Percentiles rank a stretch among this genome's conserved stretches.
Evolutionary conservation across 2,113 vertebrate species (phyloP).

Genomic region (Gymnorhina tibicen): DNA sequence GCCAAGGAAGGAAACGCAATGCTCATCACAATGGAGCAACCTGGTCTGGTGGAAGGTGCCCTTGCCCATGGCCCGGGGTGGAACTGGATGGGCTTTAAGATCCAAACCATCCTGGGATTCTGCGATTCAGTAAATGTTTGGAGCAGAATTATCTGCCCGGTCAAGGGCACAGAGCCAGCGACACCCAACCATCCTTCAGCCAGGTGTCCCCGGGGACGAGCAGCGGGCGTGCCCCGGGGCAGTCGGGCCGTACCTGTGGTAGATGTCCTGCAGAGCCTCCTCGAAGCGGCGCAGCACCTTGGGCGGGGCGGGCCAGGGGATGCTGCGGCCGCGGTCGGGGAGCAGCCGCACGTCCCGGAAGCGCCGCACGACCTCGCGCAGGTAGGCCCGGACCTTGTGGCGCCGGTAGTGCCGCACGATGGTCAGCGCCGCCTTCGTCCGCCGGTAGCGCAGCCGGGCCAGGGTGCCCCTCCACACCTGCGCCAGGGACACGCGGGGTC

Average conservation of each 20-base stretch:
- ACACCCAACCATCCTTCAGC: rapidly evolving
- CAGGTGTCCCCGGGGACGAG: neutral
- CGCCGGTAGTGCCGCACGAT: conserved; percentile 85
- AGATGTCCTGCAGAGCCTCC: conserved; percentile 83
- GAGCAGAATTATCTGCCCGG: neutral
- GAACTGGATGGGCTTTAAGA: neutral
- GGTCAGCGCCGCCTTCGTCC: conserved; percentile 81
- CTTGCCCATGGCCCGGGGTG: neutral
- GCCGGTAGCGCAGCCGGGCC: conserved; percentile 86
- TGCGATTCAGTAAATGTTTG: neutral
- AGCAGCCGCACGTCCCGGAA: conserved; percentile 80
- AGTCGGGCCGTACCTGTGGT: conserved; percentile 76
- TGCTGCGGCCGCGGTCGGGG: conserved; percentile 82
- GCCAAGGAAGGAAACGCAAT: neutral
- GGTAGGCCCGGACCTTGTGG: conserved; percentile 91
- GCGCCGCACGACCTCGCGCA: conserved; percentile 81
- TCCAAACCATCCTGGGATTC: neutral
- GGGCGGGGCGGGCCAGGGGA: conserved; percentile 91
- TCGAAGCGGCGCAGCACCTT: conserved; percentile 88
- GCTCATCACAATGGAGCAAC: neutral
- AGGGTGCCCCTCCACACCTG: conserved; percentile 94
- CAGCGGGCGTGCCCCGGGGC: rapidly evolving
- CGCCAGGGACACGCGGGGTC: neutral
- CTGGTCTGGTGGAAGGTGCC: neutral
- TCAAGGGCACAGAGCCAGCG: neutral